Conservation (phyloP, 1,140 invertebrate species). For the Diorhabda sublineata region DNA sequence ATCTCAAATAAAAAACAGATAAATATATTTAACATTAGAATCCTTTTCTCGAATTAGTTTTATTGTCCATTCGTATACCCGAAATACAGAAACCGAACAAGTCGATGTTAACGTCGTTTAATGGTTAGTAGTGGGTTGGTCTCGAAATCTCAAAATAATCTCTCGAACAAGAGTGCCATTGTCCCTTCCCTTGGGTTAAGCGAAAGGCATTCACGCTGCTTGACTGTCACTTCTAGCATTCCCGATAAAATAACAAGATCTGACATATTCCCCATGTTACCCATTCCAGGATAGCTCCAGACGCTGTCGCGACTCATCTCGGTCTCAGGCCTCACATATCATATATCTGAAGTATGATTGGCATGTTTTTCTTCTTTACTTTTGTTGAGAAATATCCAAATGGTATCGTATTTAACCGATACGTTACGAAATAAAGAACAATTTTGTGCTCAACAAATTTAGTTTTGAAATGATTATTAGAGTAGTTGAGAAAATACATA, state of each 20-base stretch:
- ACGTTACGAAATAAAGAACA: no score
- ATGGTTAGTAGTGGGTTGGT: slow-evolving; percentile 1
- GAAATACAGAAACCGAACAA: neutral
- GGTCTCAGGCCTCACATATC: slow-evolving; percentile 23
- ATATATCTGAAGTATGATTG: slow-evolving; percentile 20
- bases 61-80: no score
- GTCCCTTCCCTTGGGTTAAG: slow-evolving; percentile 16
- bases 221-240: slow-evolving; percentile 32
- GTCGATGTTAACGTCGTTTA: neutral
- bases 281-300: slow-evolving; percentile 35
- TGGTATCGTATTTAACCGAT: neutral
- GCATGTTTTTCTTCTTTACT: slow-evolving; percentile 14
- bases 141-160: slow-evolving; percentile 10
- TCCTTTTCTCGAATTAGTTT: no score
- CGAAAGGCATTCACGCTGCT: slow-evolving; percentile 19
- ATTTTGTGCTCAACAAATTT: no score
- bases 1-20: no score
- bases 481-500: no score
- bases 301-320: slow-evolving; percentile 36
- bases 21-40: no score
- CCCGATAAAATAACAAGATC: slow-evolving; percentile 31
- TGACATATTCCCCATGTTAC: slow-evolving; percentile 37
- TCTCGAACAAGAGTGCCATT: slow-evolving; percentile 22
- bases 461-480: no score
- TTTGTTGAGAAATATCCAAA: slow-evolving; percentile 7